These are phyloP conservation scores for Myotis lucifugus DNA, from an alignment of 2,113 vertebrate species.

Conservation along the genomic window DNA sequence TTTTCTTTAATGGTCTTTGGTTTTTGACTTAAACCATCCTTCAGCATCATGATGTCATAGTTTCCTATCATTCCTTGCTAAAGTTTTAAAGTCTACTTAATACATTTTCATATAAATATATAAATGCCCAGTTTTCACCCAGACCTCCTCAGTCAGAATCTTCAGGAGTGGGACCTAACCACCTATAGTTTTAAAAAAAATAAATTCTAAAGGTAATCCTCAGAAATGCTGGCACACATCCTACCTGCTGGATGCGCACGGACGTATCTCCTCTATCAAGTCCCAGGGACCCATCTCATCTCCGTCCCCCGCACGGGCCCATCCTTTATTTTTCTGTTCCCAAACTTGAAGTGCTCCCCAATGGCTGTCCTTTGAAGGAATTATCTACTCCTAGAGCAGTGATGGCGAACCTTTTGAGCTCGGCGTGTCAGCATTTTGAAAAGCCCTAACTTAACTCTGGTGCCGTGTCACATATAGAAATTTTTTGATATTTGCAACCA, in stretches of 20 bases:
- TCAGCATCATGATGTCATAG: not conserved
- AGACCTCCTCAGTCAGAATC: not conserved
- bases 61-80: not conserved
- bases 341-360: not conserved
- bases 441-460: no score
- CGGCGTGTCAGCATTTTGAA: no score
- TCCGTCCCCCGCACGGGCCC: not conserved
- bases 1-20: not conserved
- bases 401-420: no score
- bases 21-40: conserved; percentile 23
- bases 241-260: not conserved
- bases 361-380: not conserved
- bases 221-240: not conserved
- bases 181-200: conserved; percentile 29
- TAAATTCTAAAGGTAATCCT: not conserved
- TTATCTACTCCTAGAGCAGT: no score
- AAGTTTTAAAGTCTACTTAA: conserved; percentile 53
- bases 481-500: no score
- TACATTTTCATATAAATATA: conserved; percentile 9
- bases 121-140: not conserved
- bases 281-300: not conserved
- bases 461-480: no score
- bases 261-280: not conserved
- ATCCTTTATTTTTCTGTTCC: not conserved
- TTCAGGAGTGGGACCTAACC: not conserved